Evolutionary conservation across 1,140 invertebrate genomes (phyloP), one percentile per base, ranked within the genome.

Genomic region (Pseudomyrmex flavicornis): DNA sequence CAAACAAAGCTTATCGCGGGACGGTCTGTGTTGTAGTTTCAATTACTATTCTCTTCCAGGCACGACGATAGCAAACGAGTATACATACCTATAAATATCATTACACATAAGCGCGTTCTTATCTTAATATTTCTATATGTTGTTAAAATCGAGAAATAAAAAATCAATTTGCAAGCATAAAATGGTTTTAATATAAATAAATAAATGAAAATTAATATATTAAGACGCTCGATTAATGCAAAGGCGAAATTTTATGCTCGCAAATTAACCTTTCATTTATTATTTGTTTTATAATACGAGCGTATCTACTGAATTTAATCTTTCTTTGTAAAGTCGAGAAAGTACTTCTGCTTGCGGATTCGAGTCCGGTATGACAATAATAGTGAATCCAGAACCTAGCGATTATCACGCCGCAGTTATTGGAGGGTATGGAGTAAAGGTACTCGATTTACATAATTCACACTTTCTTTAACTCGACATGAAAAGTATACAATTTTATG

Each of bases 11-110:
- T 93, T 95, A 44, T 95, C 95, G 0, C 88, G 95, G 3, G 92
- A 96, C 66, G 95, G 95, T 2, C 86, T 95, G 17, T 97, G 96
- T 77, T 97, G 96, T 79, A 95, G 95, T 1, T 97, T 96, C 82
- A 97, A 97, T 89, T 96, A 96, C 74, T 80, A 90, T 12, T 74
- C 82, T 52, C 26, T 20, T 13, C 65, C 76, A 61, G 22, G 17
- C n/a, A 15, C 22, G 13, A 46, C 4, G 15, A 17, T 17, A 44
- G 8, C 2, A 2, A 22, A 80, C 20, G 59, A 80, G 76, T 80
- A 80, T 59, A 35, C 70, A 48, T 77, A 35, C 0, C 2, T 66
- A 66, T 13, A 54, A 20, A 68, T 20, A 76, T 66, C 13, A 63
- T 62, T 10, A 59, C 2, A 10, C 61, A 61, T 12, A 17, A 56